Evolutionary conservation across 2,797 vertebrate species (phyloP), one percentile per base, ranked within the genome.

Genomic region (Psittacula echo): DNA sequence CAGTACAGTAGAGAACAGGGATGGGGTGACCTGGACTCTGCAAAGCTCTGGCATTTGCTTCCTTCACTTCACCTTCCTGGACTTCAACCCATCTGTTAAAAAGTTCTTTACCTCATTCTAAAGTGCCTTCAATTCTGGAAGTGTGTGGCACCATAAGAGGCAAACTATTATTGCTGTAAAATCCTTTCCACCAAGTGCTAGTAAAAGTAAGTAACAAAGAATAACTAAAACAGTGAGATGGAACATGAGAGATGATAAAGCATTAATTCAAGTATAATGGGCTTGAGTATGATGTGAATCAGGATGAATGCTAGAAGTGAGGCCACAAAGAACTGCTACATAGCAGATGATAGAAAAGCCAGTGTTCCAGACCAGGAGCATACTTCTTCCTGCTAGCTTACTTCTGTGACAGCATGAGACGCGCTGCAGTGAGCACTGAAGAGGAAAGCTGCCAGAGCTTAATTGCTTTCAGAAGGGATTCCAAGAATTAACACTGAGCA

Each of bases 391-490:
- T 89, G 51, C 67, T 67, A 61, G 45, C 64, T 94, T 83, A 87
- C 83, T 95, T 91, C 68, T 89, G 67, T 32, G 61, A 94, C 61
- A 95, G 56, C 86, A 42, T 20, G 71, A 92, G 86, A 94, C 54
- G 66, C 1, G 13, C 51, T 85, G 34, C 77, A 93, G 42, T 21
- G 53, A 93, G 65, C 27, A 71, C 2, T 83, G 78, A 86, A 64
- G 65, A 86, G 60, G 82, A 93, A 90, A 53, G 45, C 88, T 93
- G 95, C 93, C 95, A 96, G 85, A 89, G 89, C 45, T 58, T 83
- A 89, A 93, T 10, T 85, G 78, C 71, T 87, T 91, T 94, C 85
- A 93, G 80, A 82, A 94, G 34, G 41, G 34, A 19, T 85, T 90
- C 88, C 93, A 96, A 90, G 41, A 83, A 42, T 77, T 73, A 85